A percentile compares a stretch with the other conserved stretches of the same genome.
Evolutionary conservation across 2,888 invertebrate genomes (phyloP).

Genomic region (Xylota sylvarum): DNA sequence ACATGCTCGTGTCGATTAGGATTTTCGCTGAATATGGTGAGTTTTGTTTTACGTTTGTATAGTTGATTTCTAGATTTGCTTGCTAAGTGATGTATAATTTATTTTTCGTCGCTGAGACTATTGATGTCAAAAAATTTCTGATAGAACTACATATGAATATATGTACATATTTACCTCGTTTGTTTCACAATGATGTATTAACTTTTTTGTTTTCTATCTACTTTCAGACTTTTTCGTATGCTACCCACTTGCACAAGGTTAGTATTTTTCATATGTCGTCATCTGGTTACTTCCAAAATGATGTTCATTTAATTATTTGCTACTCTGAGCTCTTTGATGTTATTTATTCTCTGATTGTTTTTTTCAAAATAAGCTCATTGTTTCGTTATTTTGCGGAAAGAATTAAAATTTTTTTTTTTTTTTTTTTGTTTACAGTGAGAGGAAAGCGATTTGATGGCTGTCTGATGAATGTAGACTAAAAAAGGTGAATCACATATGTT

Average conservation of each 20-base stretch:
- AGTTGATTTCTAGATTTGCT: neutral
- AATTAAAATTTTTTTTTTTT: neutral
- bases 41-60: neutral
- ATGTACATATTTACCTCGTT: neutral
- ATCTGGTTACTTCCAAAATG: slow-evolving; percentile 3
- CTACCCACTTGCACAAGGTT: neutral
- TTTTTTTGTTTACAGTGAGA: neutral
- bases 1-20: too few species aligned
- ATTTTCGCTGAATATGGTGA: neutral
- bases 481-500: too few species aligned
- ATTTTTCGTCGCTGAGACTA: slow-evolving; percentile 80
- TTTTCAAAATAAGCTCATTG: neutral
- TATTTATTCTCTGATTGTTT: slow-evolving; percentile 27
- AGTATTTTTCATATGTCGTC: neutral
- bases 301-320: slow-evolving; percentile 59
- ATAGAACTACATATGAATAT: too few species aligned
- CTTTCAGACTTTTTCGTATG: neutral
- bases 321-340: slow-evolving; percentile 61
- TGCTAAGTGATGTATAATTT: slow-evolving; percentile 77
- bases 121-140: slow-evolving; percentile 68
- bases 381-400: neutral
- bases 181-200: too few species aligned
- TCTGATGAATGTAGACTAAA: too few species aligned
- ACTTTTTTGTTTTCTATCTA: too few species aligned
- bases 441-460: too few species aligned